Evolutionary conservation across 2,113 vertebrate genomes (phyloP).

Genomic region (Antechinus flavipes): DNA sequence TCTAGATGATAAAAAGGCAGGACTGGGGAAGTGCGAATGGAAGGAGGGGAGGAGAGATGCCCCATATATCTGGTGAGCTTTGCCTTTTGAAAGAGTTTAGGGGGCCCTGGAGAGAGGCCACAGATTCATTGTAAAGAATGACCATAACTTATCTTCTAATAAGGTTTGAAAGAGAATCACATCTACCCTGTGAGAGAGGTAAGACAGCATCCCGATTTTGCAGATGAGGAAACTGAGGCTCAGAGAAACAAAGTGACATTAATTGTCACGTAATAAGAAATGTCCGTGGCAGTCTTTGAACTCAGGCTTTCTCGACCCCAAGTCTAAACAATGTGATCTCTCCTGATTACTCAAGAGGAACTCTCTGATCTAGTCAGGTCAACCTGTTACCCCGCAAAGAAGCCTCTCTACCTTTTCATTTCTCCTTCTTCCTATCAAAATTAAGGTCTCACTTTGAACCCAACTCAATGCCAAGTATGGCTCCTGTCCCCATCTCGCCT

Average conservation of each 20-base stretch:
- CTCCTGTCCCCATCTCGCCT: no score
- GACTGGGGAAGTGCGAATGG: no score
- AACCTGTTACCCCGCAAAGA: background rate
- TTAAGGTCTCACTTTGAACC: no score
- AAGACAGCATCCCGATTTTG: background rate
- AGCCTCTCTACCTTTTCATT: no score
- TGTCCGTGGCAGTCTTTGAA: background rate
- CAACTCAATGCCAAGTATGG: no score
- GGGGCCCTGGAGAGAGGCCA: no score
- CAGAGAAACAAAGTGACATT: background rate
- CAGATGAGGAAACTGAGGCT: constrained; percentile 3
- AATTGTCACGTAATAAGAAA: background rate
- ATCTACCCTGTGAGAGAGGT: background rate
- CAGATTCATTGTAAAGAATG: no score
- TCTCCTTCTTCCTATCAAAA: no score
- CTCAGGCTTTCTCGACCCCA: background rate
- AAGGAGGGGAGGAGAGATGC: no score
- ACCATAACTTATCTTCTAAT: background rate
- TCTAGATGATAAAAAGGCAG: no score
- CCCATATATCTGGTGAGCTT: no score
- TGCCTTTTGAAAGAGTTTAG: no score
- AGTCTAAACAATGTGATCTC: background rate
- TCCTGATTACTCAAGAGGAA: background rate
- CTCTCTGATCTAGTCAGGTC: background rate
- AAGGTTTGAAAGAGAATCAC: background rate